Base-by-base conservation (phyloP, 2,113 vertebrate genomes). In the Misgurnus mizolepis region DNA sequence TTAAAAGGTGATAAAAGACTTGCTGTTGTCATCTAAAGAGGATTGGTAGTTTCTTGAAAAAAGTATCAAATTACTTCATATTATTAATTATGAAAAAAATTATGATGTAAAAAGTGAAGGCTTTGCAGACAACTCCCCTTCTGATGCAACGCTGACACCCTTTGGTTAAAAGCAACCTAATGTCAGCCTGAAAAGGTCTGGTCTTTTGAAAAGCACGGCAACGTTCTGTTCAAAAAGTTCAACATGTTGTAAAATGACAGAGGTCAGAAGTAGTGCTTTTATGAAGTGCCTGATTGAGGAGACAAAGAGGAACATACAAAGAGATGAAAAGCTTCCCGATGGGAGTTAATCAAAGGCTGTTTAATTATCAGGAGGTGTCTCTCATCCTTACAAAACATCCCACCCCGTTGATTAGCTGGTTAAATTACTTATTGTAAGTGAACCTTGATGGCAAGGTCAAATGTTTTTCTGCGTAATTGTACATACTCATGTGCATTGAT, bases 321-420 rank as follows among this genome's bases (percentile, higher is more conserved):
- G 56, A 11, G 71, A 3, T 45, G n/a, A 74, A 74, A 27, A 7
- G 86, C 75, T 61, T 61, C 71, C 6, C 53, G 87, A 82, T 78
- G 74, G 83, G 72, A 55, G 79, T 84, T 86, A 89, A 92, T 90
- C 89, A 85, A 74, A 47, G 7, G 43, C 17, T 1, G 49, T 49
- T 86, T 87, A 89, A 90, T 90, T 86, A 86, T 66, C 71, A 65
- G 61, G 71, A 85, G 85, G 80, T 87, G 85, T 84, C 74, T 88
- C 62, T 84, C 47, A 12, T 78, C 80, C 45, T 18, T 66, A 40
- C 71, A 68, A 78, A 81, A 76, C 66, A 74, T 81, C 67, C 67
- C 47, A 27, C 55, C 70, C 12, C 67, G 80, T 67, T 88, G 85
- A 90, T 88, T 87, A 86, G 71, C 76, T 49, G 72, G 75, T 74